Conservation (phyloP, 2,888 invertebrate genomes). For the Lucinisca nassula region DNA sequence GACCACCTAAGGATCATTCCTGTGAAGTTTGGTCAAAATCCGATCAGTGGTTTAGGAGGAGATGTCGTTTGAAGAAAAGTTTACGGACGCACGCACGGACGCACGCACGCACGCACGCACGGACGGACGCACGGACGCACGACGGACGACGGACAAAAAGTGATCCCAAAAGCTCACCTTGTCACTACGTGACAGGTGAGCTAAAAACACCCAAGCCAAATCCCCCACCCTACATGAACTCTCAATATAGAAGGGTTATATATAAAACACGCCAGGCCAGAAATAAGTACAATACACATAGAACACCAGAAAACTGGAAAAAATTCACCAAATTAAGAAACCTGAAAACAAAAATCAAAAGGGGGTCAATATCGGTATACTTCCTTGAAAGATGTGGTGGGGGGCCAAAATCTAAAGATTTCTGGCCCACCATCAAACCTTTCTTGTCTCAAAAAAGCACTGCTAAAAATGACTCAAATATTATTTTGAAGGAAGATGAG, state of each 20-base stretch:
- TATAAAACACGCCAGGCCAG: not conserved
- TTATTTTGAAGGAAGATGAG: slow-evolving; percentile 18
- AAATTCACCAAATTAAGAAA: slow-evolving; percentile 10
- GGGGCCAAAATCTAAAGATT: slow-evolving; percentile 21
- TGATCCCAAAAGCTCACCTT: too few species aligned
- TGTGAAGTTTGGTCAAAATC: too few species aligned
- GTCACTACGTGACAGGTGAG: too few species aligned
- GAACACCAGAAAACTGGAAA: slow-evolving; percentile 9
- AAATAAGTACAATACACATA: not conserved
- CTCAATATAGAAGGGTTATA: not conserved
- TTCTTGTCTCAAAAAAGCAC: not conserved
- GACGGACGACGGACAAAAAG: too few species aligned
- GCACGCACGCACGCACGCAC: too few species aligned
- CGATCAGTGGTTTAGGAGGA: too few species aligned
- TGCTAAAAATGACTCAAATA: not conserved
- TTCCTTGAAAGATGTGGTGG: slow-evolving; percentile 26
- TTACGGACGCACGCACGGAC: too few species aligned
- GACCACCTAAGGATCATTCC: too few species aligned
- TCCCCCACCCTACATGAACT: not conserved
- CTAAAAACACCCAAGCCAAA: not conserved
- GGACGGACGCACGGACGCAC: too few species aligned
- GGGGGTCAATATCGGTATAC: slow-evolving; percentile 4
- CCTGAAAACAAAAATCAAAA: not conserved
- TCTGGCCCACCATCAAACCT: too few species aligned
- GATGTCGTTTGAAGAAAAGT: too few species aligned